phyloP scores from a whole-genome alignment of 2,113 vertebrate species.

The Corythoichthys haematopterus region DNA sequence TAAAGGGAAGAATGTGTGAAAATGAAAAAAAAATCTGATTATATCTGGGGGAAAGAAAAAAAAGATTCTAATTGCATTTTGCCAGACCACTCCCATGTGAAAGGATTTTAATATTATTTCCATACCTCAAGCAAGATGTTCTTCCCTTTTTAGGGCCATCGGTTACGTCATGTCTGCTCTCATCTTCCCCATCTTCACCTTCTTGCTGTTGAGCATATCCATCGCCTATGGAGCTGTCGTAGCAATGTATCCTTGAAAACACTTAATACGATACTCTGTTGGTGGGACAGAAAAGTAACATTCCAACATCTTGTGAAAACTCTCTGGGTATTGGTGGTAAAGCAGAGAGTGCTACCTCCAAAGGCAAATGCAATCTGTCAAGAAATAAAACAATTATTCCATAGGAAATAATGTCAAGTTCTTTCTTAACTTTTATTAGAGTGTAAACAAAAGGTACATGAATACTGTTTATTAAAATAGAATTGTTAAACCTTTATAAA shows the following conservation, averaged over 20 bases:
- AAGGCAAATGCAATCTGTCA: no score
- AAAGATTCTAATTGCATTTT: not conserved
- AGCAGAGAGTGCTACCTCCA: not conserved
- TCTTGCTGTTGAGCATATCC: slow-evolving; percentile 85
- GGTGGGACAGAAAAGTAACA: not conserved
- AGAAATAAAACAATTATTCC: no score
- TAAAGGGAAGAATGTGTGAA: no score
- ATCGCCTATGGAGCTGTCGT: slow-evolving; percentile 89
- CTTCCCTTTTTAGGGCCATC: slow-evolving; percentile 80
- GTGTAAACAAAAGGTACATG: no score
- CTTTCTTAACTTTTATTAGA: no score
- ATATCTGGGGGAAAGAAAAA: no score
- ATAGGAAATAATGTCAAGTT: no score
- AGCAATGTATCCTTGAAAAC: slow-evolving; percentile 84
- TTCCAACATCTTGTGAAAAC: not conserved
- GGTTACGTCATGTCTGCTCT: slow-evolving; percentile 85
- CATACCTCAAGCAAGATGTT: slow-evolving; percentile 10
- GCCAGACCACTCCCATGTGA: not conserved
- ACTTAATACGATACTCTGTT: not conserved
- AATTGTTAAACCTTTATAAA: not conserved
- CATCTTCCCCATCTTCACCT: slow-evolving; percentile 89
- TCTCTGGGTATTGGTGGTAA: not conserved
- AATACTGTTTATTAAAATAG: no score
- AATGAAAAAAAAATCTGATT: no score
- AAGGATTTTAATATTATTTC: not conserved